Percentiles rank a stretch among this genome's conserved stretches.
Evolutionary conservation across 2,888 invertebrate genomes (phyloP).

Genomic region (Himalopsyche tibetana): DNA sequence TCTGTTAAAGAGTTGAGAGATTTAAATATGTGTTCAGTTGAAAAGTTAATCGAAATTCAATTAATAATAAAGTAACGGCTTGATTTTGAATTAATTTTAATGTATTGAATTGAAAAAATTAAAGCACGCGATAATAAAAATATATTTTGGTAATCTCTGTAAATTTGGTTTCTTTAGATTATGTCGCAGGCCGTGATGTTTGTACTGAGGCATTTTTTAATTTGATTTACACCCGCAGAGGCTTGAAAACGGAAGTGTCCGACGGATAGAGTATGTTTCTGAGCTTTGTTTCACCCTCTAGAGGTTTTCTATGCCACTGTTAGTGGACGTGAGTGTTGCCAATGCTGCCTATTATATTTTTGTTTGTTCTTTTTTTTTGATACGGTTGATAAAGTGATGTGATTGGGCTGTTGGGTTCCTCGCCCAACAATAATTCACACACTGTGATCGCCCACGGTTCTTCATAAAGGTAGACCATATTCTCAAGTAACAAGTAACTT

Average conservation of each 20-base stretch:
- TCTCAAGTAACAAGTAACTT: constrained; percentile 65
- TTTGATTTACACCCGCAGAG: constrained; percentile 40
- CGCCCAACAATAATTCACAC: constrained; percentile 62
- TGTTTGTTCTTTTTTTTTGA: constrained; percentile 65
- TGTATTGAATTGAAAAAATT: background rate
- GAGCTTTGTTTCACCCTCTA: constrained; percentile 52
- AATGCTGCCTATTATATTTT: constrained; percentile 64
- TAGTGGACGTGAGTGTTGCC: constrained; percentile 42
- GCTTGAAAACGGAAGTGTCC: constrained; percentile 51
- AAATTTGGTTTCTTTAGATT: constrained; percentile 24
- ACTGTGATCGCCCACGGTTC: constrained; percentile 62
- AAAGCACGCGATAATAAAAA: background rate
- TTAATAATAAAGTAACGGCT: too few species aligned
- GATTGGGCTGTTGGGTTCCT: constrained; percentile 59
- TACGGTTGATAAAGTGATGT: constrained; percentile 65
- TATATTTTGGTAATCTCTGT: constrained; percentile 19
- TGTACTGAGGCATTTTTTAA: constrained; percentile 37
- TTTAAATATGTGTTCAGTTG: too few species aligned
- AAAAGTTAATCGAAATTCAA: too few species aligned
- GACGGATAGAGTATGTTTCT: constrained; percentile 49
- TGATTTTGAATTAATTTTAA: background rate
- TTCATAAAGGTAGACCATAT: constrained; percentile 65
- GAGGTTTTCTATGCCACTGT: constrained; percentile 17
- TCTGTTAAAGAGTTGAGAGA: too few species aligned
- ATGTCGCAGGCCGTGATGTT: constrained; percentile 39